These are phyloP conservation scores for Siphlonurus alternatus DNA, from an alignment of 2,888 invertebrate species.

Conservation along the genomic window DNA sequence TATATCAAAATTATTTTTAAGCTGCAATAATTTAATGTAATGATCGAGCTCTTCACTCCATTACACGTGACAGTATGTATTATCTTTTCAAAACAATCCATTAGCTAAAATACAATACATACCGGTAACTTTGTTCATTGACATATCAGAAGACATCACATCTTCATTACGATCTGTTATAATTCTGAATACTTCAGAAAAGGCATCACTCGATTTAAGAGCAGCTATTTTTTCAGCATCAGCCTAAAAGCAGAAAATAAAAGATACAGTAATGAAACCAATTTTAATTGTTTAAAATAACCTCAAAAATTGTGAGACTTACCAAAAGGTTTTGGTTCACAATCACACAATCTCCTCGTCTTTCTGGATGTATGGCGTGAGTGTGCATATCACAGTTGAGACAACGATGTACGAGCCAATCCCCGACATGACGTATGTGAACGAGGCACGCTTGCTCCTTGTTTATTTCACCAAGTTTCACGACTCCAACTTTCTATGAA, in stretches of 20 bases:
- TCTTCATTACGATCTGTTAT: slow-evolving; percentile 40
- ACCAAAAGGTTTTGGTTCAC: slow-evolving; percentile 40
- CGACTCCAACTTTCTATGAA: slow-evolving; percentile 34
- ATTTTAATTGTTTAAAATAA: too few species aligned
- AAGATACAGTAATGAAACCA: too few species aligned
- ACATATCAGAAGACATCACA: slow-evolving; percentile 21
- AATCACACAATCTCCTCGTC: slow-evolving; percentile 33
- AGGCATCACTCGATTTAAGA: slow-evolving; percentile 43
- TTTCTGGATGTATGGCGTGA: slow-evolving; percentile 41
- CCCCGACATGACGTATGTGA: slow-evolving; percentile 35
- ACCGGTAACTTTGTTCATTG: background rate
- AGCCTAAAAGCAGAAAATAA: slow-evolving; percentile 29
- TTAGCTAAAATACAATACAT: too few species aligned
- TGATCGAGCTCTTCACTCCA: too few species aligned
- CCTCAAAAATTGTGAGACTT: too few species aligned
- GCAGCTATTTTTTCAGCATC: slow-evolving; percentile 39
- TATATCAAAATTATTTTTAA: too few species aligned
- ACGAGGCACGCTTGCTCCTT: slow-evolving; percentile 41
- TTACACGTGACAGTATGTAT: too few species aligned
- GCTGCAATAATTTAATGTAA: too few species aligned
- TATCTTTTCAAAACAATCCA: too few species aligned
- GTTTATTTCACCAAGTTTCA: slow-evolving; percentile 32
- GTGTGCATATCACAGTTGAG: slow-evolving; percentile 44
- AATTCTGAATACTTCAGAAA: slow-evolving; percentile 54
- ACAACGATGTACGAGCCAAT: slow-evolving; percentile 44